Evolutionary conservation across 2,113 vertebrate genomes (phyloP), one percentile per base, ranked within the genome.

Genomic region (Passer montanus): DNA sequence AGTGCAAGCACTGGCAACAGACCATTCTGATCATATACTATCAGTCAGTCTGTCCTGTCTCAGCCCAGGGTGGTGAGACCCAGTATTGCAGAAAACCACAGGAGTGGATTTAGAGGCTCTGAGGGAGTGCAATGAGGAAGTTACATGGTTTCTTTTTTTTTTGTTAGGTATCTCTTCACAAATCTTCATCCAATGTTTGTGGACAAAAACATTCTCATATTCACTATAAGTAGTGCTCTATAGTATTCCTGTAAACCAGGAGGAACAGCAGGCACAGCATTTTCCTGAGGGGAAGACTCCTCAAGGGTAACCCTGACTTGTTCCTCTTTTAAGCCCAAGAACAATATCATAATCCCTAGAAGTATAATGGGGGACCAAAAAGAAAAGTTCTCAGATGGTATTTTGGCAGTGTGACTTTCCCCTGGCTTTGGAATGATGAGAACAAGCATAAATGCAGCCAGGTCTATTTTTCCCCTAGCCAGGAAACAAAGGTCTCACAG

Each of bases 401-500:
- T 98, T 98, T 98, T 95, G 90, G 67, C 83, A 95, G 33, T 77
- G 43, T 89, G 64, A 87, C 68, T 97, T 97, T 95, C 77, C 70
- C 75, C 74, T 47, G 49, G 55, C 74, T 97, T 84, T 43, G 43
- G 83, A 73, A 96, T 94, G 90, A 97, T 95, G 95, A 96, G 74
- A 93, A 92, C 84, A 96, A 94, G 90, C 82, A 97, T 72, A 84
- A 77, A 94, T 84, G 76, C 87, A 97, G 76, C 70, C 86, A 88
- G 62, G 74, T 60, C 76, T 95, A 31, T 93, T 98, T 97, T 97
- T 86, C 46, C 59, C 33, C 87, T 74, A 94, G 96, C 92, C 95
- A 88, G 93, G 92, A 96, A 97, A 92, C 70, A 90, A 98, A 98
- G 94, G 97, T 97, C 96, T 95, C 89, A 75, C 66, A 95, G 64